Evolutionary conservation across 2,113 vertebrate species (phyloP), one percentile per base, ranked within the genome.

Genomic region (Okapia johnstoni): DNA sequence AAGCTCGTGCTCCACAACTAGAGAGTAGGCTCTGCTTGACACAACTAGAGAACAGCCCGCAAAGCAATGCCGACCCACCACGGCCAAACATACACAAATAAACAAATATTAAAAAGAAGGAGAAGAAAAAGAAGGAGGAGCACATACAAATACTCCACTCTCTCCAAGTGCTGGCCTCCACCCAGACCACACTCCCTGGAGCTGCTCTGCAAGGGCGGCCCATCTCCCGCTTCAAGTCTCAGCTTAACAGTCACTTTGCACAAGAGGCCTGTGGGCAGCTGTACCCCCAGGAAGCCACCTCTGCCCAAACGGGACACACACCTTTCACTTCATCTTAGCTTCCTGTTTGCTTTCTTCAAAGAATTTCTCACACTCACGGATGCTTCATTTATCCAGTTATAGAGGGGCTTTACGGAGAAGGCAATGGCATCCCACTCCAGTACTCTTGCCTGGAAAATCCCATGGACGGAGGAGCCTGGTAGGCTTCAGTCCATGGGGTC

Each of bases 271-370:
- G 9, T 0, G n/a, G 43, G 25, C 80, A 73, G 16, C 43, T 46
- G 14, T 0, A 1, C 2, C 40, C 50, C 33, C n/a, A 19, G 16
- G 10, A 19, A 43, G 81, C 30, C 15, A 60, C 70, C 30, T 13
- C 33, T 30, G 77, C 54, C 77, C 63, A n/a, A 2, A n/a, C 7
- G 66, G 28, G 0, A 40, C 50, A 8, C 36, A 9, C 10, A 5
- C 3, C 19, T 73, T 30, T 58, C 36, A 25, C 13, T 61, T 88
- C 10, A 43, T 16, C 61, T 70, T 23, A 28, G 16, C 36, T n/a
- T n/a, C 60, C 5, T 16, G 52, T n/a, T 19, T 21, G 43, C 48
- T 46, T 87, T 77, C 83, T 63, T 63, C 61, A 19, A 6, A 25
- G 46, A 25, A 70, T 26, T 19, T 19, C 36, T 25, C 73, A 88